Base-by-base conservation (phyloP, 2,113 vertebrate species). In the Meles meles region DNA sequence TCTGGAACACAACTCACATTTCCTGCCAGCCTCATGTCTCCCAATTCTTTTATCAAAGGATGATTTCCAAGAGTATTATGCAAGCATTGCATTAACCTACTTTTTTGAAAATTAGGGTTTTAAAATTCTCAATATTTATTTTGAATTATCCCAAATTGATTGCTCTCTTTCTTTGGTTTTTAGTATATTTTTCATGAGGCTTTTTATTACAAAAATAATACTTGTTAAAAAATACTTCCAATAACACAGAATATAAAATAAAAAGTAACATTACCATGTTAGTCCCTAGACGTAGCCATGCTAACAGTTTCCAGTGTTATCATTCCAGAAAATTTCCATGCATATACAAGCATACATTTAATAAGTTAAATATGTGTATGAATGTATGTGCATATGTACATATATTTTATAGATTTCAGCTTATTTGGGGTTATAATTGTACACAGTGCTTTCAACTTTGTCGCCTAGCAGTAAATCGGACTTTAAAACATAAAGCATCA, bases 131-230 rank as follows among this genome's bases (percentile, higher is more conserved):
- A 57, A 52, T 47, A 80, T 63, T 93, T 71, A 57, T 74, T 83
- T 91, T 37, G 37, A 67, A 90, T 31, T 29, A 44, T 47, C 52
- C 25, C 69, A 84, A 31, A 71, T 5, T 1, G 31, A 84, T 39
- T 42, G 31, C 29, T 42, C 69, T 34, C n/a, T 72, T 89, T 82
- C 92, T 74, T 25, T 71, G 5, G 20, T 15, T n/a, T 67, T 7
- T 13, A 47, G 13, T 11, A 11, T 79, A 29, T 49, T 55, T 82
- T 88, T 39, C 76, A 87, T 7, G 20, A 17, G 3, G 52, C 3
- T 47, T 95, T 94, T 90, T 89, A 80, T 79, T 29, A 31, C 83
- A 47, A 90, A 92, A 81, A 63, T 34, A 61, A 61, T 29, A 49
- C 18, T 90, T n/a, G 27, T 7, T 7, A 94, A n/a, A 39, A 59